These are phyloP conservation scores for Ophioderma brevispina DNA, from an alignment of 35 echinoderm and acorn worm species.

Conservation along the genomic window DNA sequence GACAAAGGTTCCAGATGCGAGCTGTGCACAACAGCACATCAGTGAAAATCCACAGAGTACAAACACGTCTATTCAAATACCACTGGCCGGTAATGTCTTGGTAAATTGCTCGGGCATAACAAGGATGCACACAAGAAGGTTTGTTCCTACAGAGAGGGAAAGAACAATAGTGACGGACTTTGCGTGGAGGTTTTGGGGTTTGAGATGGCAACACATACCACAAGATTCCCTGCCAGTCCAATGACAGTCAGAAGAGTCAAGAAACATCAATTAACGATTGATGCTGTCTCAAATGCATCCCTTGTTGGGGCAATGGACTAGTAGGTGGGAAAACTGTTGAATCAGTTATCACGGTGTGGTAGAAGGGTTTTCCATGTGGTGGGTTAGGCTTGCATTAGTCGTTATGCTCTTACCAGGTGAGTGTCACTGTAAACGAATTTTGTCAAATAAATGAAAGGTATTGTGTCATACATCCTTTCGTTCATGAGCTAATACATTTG, in stretches of 20 bases:
- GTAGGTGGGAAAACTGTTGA: too few relatives aligned
- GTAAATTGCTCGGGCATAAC: conserved; percentile 63
- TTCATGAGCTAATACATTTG: too few relatives aligned
- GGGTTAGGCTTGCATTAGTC: too few relatives aligned
- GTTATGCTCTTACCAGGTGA: too few relatives aligned
- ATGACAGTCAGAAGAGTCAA: conserved; percentile 28
- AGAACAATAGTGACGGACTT: conserved; percentile 73
- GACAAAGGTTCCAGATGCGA: conserved; percentile 74
- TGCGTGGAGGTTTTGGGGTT: conserved; percentile 50
- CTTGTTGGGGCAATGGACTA: too few relatives aligned
- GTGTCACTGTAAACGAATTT: too few relatives aligned
- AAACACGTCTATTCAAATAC: conserved; percentile 31
- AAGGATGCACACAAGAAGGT: conserved; percentile 52
- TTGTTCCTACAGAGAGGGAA: conserved; percentile 65
- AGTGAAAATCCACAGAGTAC: conserved; percentile 54
- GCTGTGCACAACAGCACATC: conserved; percentile 71
- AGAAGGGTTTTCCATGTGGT: too few relatives aligned
- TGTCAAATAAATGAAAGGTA: too few relatives aligned
- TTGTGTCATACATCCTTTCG: too few relatives aligned
- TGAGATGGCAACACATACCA: conserved; percentile 69
- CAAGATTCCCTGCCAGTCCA: conserved; percentile 68
- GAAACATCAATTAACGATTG: not conserved
- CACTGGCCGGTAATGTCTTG: conserved; percentile 41
- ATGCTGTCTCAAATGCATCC: too few relatives aligned
- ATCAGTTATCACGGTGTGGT: too few relatives aligned